Conservation (phyloP, 2,113 vertebrate species). For the Typhlomys cinereus region DNA sequence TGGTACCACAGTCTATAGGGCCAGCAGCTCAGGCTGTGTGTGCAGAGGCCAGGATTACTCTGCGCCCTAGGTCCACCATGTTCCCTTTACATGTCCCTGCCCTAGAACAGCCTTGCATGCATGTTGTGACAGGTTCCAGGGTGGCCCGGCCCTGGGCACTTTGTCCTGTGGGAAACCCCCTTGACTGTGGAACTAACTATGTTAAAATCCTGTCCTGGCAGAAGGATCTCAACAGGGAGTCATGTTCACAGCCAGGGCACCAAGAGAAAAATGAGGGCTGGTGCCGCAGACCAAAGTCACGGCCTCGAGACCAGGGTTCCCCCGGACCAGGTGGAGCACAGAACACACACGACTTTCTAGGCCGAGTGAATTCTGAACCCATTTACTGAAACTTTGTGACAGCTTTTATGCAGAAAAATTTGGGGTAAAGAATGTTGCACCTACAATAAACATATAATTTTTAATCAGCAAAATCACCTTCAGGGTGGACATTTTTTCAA, state of each 20-base stretch:
- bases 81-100: rapidly evolving
- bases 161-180: slow-evolving; percentile 18
- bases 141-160: not conserved
- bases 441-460: too few relatives aligned
- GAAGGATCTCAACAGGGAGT: slow-evolving; percentile 12
- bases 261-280: not conserved
- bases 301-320: not conserved
- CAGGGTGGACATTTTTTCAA: too few relatives aligned
- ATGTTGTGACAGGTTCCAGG: not conserved
- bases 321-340: too few relatives aligned
- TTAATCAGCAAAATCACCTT: too few relatives aligned
- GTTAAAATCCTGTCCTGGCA: not conserved
- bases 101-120: too few relatives aligned
- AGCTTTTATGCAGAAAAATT: too few relatives aligned
- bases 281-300: not conserved
- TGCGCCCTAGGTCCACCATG: not conserved
- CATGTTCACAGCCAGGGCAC: not conserved
- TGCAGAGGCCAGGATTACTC: not conserved
- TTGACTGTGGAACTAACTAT: slow-evolving; percentile 6
- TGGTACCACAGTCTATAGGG: not conserved
- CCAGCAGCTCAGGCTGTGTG: not conserved
- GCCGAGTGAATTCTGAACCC: too few relatives aligned
- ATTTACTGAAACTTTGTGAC: too few relatives aligned
- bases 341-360: too few relatives aligned
- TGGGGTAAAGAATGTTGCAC: too few relatives aligned